phyloP scores from a whole-genome alignment of 2,888 invertebrate species.

The Acrocyrtus sp. region DNA sequence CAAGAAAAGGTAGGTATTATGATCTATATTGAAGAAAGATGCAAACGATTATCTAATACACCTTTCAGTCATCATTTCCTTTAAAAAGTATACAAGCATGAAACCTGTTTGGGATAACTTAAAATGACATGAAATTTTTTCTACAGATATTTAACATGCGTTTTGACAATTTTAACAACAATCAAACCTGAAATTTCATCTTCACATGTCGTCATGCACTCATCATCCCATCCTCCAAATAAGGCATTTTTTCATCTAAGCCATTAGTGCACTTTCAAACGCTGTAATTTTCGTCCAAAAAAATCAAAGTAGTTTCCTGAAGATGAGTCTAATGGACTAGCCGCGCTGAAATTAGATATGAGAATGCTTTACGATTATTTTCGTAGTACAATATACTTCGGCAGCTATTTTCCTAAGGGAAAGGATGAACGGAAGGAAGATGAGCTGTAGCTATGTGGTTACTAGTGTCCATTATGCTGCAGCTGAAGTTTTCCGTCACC shows the following conservation, averaged over 20 bases:
- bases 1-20: too few species aligned
- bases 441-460: too few species aligned
- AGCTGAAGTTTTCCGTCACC: background rate
- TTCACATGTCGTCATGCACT: too few species aligned
- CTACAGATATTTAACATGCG: background rate
- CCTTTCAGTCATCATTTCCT: background rate
- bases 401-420: background rate
- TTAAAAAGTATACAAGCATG: background rate
- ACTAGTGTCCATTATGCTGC: background rate
- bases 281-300: background rate
- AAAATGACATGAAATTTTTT: background rate
- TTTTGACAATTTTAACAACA: background rate
- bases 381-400: too few species aligned
- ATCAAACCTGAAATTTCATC: background rate
- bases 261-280: background rate
- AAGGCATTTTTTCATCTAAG: background rate
- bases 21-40: too few species aligned
- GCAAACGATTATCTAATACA: too few species aligned
- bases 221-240: too few species aligned
- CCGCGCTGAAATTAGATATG: background rate
- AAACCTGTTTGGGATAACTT: constrained; percentile 32
- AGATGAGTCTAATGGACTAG: background rate
- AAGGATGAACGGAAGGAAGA: background rate
- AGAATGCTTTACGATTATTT: background rate
- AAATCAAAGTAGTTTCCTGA: too few species aligned